Evolutionary conservation across 2,888 invertebrate species (phyloP), one percentile per base, ranked within the genome.

Genomic region (Corythucha ciliata): DNA sequence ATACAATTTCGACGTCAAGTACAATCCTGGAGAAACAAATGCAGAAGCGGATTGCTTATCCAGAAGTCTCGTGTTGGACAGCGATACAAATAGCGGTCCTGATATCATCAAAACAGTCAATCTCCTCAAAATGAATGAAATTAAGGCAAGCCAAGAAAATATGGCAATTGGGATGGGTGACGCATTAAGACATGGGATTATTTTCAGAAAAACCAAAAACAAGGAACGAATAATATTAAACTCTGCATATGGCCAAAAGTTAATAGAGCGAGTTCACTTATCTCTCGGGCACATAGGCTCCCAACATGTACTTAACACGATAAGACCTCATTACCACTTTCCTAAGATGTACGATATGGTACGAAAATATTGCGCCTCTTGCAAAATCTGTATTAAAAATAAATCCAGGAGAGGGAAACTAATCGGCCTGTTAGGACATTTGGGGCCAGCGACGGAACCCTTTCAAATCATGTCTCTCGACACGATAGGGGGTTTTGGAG

Each of bases 381-480:
- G 61, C 42, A 53, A 57, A 39, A 55, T 56, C 18, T 63, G 64
- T 42, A 62, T 58, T 48, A 58, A 61, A 48, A 65, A 65, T 44
- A 64, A 65, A 57, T 58, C 61, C 22, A 59, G 64, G 59, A 53
- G 56, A 34, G 53, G 57, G 33, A 21, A 48, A 7, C 58, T 58
- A 52, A 48, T 58, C 46, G 63, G 59, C 4, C 39, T 58, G 12
- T 45, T 63, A 51, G 61, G 62, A 8, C 59, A 63, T 18, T 33
- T 63, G 18, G 63, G 63, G 6, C 63, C 63, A 10, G 62, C 64
- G 5, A 52, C 48, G 32, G 33, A 59, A 22, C 62, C 62, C 6
- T 60, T 60, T 51, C 59, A 64, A 56, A 63, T 64, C 48, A 44
- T 62, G 3, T 61, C 63, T 6, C 50, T 64, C 6, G 63, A 64